phyloP scores from a whole-genome alignment of 2,113 vertebrate species.

The Scatophagus argus region DNA sequence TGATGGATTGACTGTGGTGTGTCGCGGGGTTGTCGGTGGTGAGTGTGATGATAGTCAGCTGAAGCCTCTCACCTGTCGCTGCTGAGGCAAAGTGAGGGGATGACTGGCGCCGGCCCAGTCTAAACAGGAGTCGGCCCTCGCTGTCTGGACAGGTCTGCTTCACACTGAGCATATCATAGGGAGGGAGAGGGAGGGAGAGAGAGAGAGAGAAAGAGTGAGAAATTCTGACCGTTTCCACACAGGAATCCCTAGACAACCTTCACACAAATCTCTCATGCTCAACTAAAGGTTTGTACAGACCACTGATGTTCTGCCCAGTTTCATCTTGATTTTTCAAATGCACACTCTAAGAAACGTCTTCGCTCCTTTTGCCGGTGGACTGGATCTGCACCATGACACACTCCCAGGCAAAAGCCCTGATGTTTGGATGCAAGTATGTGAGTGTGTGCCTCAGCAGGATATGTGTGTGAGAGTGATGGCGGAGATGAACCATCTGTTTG shows the following conservation, averaged over 20 bases:
- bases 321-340: slow-evolving; percentile 25
- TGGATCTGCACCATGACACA: slow-evolving; percentile 27
- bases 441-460: slow-evolving; percentile 45
- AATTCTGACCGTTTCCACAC: slow-evolving; percentile 20
- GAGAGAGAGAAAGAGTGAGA: slow-evolving; percentile 38
- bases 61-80: slow-evolving; percentile 80
- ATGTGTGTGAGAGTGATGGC: slow-evolving; percentile 71
- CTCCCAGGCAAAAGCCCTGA: slow-evolving; percentile 24
- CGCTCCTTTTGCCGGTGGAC: slow-evolving; percentile 12
- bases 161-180: slow-evolving; percentile 42
- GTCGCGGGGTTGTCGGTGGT: slow-evolving; percentile 63
- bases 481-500: slow-evolving; percentile 80
- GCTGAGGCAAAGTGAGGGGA: slow-evolving; percentile 64
- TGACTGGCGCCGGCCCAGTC: slow-evolving; percentile 81
- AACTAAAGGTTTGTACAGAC: neutral
- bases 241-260: neutral
- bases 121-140: slow-evolving; percentile 77
- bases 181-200: slow-evolving; percentile 14
- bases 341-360: slow-evolving; percentile 7
- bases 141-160: slow-evolving; percentile 79
- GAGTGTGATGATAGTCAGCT: slow-evolving; percentile 78
- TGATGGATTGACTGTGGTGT: slow-evolving; percentile 74
- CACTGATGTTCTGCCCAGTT: slow-evolving; percentile 5
- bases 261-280: slow-evolving; percentile 16
- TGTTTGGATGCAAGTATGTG: slow-evolving; percentile 29